Evolutionary conservation across 2,888 invertebrate genomes (phyloP).

Genomic region (Nephrotoma appendiculata): DNA sequence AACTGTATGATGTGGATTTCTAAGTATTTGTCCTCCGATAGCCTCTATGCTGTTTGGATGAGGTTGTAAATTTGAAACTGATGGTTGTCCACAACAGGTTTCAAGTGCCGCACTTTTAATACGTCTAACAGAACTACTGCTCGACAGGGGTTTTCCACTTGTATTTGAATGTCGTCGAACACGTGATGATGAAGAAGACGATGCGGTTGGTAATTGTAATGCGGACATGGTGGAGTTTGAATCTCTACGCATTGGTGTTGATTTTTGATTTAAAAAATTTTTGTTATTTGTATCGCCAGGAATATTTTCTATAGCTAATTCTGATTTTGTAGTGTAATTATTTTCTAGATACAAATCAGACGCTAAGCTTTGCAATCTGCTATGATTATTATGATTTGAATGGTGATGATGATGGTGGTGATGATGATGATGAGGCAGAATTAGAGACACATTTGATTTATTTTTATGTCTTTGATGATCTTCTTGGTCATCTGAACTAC

Average conservation of each 20-base stretch:
- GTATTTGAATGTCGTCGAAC: conserved; percentile 32
- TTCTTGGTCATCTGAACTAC: conserved; percentile 30
- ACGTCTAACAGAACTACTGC: conserved; percentile 36
- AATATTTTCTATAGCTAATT: conserved; percentile 29
- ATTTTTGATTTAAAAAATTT: conserved; percentile 14
- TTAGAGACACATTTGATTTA: conserved; percentile 1
- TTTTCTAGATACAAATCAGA: conserved; percentile 31
- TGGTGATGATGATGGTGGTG: conserved; percentile 11
- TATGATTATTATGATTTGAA: conserved; percentile 11
- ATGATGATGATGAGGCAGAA: conserved; percentile 13
- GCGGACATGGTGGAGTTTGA: conserved; percentile 48
- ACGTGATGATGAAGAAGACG: conserved; percentile 11
- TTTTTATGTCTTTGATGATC: conserved; percentile 15
- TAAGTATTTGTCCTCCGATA: conserved; percentile 47
- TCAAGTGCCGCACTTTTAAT: conserved; percentile 58
- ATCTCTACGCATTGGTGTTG: conserved; percentile 40
- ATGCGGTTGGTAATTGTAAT: conserved; percentile 37
- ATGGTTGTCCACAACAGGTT: conserved; percentile 52
- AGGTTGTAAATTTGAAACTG: conserved; percentile 55
- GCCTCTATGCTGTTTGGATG: conserved; percentile 72
- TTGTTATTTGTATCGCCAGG: conserved; percentile 13
- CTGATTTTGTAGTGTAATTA: conserved; percentile 31
- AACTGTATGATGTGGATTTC: conserved; percentile 46
- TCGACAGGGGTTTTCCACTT: conserved; percentile 27
- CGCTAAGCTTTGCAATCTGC: conserved; percentile 12